These are phyloP conservation scores for Zosterops japonicus DNA, from an alignment of 2,113 vertebrate genomes.

Conservation along the genomic window DNA sequence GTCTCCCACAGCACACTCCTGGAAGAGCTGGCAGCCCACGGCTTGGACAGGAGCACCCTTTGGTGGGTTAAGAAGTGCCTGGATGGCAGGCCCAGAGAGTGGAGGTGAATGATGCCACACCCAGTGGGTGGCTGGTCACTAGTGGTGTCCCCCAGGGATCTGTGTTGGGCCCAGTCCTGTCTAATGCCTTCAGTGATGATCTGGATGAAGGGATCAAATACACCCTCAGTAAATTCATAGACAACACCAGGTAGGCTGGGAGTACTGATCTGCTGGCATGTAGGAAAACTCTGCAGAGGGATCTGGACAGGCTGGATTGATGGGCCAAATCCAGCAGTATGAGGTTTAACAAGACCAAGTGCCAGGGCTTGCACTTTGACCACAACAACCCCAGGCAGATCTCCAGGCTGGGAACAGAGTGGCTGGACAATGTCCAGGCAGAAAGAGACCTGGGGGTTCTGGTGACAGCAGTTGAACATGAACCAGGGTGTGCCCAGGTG, in stretches of 20 bases:
- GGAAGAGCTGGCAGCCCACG: too few relatives aligned
- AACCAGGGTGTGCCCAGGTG: neutral
- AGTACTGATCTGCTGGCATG: neutral
- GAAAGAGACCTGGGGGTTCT: neutral
- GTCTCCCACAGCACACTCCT: too few relatives aligned
- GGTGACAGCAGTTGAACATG: neutral
- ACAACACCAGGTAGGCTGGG: neutral
- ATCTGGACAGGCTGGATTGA: neutral
- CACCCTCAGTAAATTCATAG: neutral
- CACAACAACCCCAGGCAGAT: neutral
- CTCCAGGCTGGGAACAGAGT: neutral
- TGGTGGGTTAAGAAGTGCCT: neutral
- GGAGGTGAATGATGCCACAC: rapidly evolving
- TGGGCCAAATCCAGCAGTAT: rapidly evolving
- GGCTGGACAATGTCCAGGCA: neutral
- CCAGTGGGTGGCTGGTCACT: rapidly evolving
- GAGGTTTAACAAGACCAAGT: neutral
- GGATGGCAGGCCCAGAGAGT: neutral
- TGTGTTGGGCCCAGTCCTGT: too few relatives aligned
- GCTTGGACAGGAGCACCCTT: neutral
- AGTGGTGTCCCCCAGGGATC: neutral
- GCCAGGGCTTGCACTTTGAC: neutral
- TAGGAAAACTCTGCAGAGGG: neutral
- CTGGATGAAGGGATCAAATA: too few relatives aligned
- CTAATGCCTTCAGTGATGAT: neutral